phyloP scores from a whole-genome alignment of 2,888 invertebrate genomes.

The Leptarthrus brevirostris region DNA sequence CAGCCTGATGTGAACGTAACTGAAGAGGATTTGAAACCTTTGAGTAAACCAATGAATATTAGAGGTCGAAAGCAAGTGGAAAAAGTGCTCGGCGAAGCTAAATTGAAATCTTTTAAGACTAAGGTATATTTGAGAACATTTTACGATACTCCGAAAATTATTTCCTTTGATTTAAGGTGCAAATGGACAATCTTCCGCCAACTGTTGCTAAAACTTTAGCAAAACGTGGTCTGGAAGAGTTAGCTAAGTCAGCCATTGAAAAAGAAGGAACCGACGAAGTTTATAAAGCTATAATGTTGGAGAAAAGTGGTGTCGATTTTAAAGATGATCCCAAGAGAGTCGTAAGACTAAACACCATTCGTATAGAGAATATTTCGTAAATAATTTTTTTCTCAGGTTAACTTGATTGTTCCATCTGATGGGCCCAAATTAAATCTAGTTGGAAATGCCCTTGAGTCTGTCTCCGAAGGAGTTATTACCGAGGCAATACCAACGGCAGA shows the following conservation, averaged over 20 bases:
- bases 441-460: constrained; percentile 44
- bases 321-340: constrained; percentile 46
- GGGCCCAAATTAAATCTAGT: constrained; percentile 37
- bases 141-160: neutral
- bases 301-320: constrained; percentile 40
- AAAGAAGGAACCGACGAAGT: constrained; percentile 50
- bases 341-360: constrained; percentile 6
- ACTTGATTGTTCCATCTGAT: constrained; percentile 44
- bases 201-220: constrained; percentile 13
- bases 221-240: constrained; percentile 29
- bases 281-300: constrained; percentile 44
- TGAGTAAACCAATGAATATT: neutral
- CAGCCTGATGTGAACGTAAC: neutral
- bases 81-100: neutral
- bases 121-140: neutral
- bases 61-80: neutral
- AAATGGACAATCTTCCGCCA: constrained; percentile 27
- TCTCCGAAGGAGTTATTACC: constrained; percentile 33
- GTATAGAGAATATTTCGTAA: neutral
- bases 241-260: constrained; percentile 19
- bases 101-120: neutral
- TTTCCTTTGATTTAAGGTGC: constrained; percentile 15
- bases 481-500: constrained; percentile 43
- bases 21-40: neutral
- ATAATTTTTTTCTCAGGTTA: constrained; percentile 23